Base-by-base conservation (phyloP, 1,140 invertebrate species). In the Drosophila athabasca region DNA sequence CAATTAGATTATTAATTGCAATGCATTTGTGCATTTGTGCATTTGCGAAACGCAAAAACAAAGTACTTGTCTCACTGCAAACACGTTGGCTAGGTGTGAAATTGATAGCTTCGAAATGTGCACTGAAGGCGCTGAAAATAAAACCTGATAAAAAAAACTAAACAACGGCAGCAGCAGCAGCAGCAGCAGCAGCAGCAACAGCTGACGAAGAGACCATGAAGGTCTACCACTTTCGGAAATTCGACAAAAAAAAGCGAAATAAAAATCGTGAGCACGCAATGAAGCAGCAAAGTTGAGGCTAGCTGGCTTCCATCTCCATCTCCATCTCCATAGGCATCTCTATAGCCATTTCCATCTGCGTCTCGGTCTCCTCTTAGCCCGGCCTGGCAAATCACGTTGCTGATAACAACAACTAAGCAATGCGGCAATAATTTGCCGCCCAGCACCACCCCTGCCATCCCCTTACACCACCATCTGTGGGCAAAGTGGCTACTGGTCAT, bases 171-270 rank as follows among this genome's bases (percentile, higher is more conserved):
- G 43, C 62, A 49, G 45, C 69, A 62, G 19, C 62, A 60, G 22
- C 68, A 64, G 79, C 78, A 58, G 54, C 70, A 49, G 45, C 69
- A 62, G 19, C 62, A 60, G 22, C 68, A 64, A 81, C 78, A 58
- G 54, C 70, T 69, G 71, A 74, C 44, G 71, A 74, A 65, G 62
- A 74, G 71, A 65, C 71, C 71, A 74, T 74, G 85, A 89, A 89
- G 85, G 85, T 89, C 85, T 89, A 76, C 85, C 85, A 89, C 85
- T 89, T 89, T 89, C 85, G 54, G 85, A 90, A 81, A 90, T 73
- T 88, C 77, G 67, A 89, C 77, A 85, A 79, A 81, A 77, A 77
- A 78, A 55, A 57, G 35, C 35, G 60, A 79, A 66, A 67, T 62
- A 54, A 70, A 71, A 70, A 65, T 76, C 74, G 74, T 76, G 74